Base-by-base conservation (phyloP, 2,113 vertebrate genomes). In the Myocastor coypus region DNA sequence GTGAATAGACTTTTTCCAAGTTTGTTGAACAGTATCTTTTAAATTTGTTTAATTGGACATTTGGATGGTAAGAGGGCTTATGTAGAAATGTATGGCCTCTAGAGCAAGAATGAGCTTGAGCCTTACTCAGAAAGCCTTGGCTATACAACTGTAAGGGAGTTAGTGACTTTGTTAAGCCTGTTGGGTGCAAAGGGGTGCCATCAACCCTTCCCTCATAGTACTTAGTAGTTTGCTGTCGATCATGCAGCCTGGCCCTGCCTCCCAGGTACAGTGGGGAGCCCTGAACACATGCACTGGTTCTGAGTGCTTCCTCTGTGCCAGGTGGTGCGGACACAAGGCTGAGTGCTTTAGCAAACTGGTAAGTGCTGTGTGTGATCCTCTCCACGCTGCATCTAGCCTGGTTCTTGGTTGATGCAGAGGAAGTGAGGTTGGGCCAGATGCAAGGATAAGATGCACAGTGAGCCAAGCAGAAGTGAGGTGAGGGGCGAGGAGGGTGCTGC, bases 361-460 rank as follows among this genome's bases (percentile, higher is more conserved):
- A 63, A 91, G 40, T 19, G 3, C 73, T 32, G 14, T 20, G 34
- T 2, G 0, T n/a, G n/a, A 24, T 89, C 42, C n/a, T 61, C 42
- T 75, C 11, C 22, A 59, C 63, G 66, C 77, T 17, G 34, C 32
- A 26, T 4, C 55, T 50, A 10, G 37, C 77, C 40, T 19, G 6
- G 30, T 80, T 89, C 84, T 92, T 40, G 69, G 30, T 8, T 55
- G 50, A 69, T 37, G 30, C n/a, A 37, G 34, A 77, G 84, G 84
- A 96, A 71, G 59, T 55, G 61, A 91, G 46, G 77, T 78, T 46
- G 17, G 82, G 85, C 77, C 64, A 91, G 50, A 77, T 5, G 63
- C 75, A 66, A 68, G 92, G 17, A 32, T 57, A 68, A 95, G 40
- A 28, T 64, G 64, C 81, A 63, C 0, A 63, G 42, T 5, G 19